Percentiles rank a stretch among this genome's conserved stretches.
Conservation (phyloP, 2,113 vertebrate genomes). For the Galemys pyrenaicus region DNA sequence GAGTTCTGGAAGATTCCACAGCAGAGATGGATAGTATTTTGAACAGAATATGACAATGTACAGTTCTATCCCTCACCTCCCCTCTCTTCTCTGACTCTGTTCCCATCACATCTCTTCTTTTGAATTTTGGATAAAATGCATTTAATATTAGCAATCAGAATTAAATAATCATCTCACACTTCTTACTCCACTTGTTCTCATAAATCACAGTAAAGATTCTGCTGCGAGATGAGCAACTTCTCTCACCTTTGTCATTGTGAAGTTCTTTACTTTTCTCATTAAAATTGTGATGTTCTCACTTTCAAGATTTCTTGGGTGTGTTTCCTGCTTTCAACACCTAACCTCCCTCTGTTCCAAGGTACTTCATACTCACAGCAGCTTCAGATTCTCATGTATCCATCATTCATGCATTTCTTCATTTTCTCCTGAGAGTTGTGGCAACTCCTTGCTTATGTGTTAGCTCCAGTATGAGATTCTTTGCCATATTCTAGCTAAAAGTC, state of each 20-base stretch:
- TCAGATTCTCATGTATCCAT: not conserved
- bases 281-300: not conserved
- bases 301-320: not conserved
- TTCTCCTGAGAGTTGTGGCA: not conserved
- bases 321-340: not conserved
- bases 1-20: not conserved
- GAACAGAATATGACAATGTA: not conserved
- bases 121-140: not conserved
- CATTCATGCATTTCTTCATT: not conserved
- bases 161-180: not conserved
- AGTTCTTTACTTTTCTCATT: not conserved
- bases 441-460: not conserved
- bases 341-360: not conserved
- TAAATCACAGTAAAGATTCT: not conserved
- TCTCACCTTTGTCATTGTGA: not conserved
- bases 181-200: not conserved
- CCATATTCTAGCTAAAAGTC: not conserved
- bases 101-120: not conserved
- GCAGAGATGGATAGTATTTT: not conserved
- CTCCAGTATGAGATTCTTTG: not conserved
- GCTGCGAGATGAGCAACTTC: not conserved
- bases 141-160: not conserved
- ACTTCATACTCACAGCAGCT: not conserved
- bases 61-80: not conserved
- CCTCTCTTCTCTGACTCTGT: not conserved